Conservation (phyloP, 2,797 vertebrate species). For the Sarcoramphus papa region DNA sequence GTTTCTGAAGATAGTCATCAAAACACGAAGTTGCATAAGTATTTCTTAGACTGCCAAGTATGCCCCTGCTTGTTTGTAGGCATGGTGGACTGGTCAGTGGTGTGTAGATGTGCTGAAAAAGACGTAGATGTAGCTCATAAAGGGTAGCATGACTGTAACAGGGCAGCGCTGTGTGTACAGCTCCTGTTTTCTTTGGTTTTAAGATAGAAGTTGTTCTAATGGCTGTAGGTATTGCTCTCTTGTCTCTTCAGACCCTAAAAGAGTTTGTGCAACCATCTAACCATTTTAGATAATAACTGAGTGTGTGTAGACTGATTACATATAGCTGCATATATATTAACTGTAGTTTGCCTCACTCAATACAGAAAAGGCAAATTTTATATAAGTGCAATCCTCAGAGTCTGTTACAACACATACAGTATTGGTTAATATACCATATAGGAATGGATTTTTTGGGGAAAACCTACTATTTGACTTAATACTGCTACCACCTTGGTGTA, state of each 20-base stretch:
- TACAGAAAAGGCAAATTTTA: not conserved
- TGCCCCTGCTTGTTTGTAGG: accelerated
- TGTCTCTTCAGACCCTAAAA: not conserved
- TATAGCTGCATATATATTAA: not conserved
- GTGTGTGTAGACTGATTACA: not conserved
- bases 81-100: not conserved
- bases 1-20: not conserved
- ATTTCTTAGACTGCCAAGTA: not conserved
- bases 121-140: not conserved
- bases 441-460: not conserved
- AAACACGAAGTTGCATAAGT: not conserved
- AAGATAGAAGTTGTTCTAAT: not conserved
- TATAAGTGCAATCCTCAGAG: not conserved
- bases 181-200: not conserved
- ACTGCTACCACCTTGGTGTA: not conserved
- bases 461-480: not conserved
- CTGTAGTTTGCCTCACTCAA: not conserved
- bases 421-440: not conserved
- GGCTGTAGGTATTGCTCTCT: not conserved
- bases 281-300: not conserved
- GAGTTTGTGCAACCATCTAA: not conserved
- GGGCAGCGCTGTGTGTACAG: accelerated
- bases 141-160: not conserved
- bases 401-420: not conserved
- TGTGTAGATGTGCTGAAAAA: not conserved